Evolutionary conservation across 1,140 invertebrate species (phyloP).

Genomic region (Thrips palmi): DNA sequence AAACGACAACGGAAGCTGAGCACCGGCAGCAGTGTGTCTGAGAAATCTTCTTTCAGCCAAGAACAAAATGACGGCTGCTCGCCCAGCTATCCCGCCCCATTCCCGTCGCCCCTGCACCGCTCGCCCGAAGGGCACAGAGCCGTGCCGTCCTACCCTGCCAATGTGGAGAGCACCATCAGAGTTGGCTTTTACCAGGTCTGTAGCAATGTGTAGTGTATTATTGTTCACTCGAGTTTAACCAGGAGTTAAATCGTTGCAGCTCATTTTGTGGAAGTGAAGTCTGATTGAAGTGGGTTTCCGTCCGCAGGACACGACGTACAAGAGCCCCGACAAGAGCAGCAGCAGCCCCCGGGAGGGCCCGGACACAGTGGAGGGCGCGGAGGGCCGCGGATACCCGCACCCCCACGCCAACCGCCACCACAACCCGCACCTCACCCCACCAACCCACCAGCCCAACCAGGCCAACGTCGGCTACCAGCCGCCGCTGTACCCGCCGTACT

Average conservation of each 20-base stretch:
- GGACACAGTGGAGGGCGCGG: constrained; percentile 11
- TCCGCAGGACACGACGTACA: constrained; percentile 16
- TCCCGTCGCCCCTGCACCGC: constrained; percentile 37
- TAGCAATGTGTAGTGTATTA: too few species aligned
- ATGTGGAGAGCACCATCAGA: constrained; percentile 48
- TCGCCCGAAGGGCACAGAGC: constrained; percentile 41
- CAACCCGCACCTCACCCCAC: not conserved
- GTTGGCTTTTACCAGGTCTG: constrained; percentile 63
- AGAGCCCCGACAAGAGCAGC: constrained; percentile 10
- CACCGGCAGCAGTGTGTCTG: constrained; percentile 51
- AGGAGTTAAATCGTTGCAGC: too few species aligned
- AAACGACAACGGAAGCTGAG: constrained; percentile 40
- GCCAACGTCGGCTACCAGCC: constrained; percentile 13
- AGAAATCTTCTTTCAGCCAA: constrained; percentile 53
- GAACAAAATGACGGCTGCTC: constrained; percentile 30
- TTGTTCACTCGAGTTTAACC: too few species aligned
- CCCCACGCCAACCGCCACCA: constrained; percentile 5
- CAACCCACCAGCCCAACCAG: constrained; percentile 9
- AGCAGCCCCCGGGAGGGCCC: constrained; percentile 5
- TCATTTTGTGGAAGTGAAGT: too few species aligned
- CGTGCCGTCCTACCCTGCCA: constrained; percentile 38
- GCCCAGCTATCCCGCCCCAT: constrained; percentile 38
- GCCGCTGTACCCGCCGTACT: constrained; percentile 10
- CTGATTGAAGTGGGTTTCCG: too few species aligned
- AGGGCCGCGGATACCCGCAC: constrained; percentile 14